Conservation (phyloP, 2,888 invertebrate species). For the Agrochola lota region DNA sequence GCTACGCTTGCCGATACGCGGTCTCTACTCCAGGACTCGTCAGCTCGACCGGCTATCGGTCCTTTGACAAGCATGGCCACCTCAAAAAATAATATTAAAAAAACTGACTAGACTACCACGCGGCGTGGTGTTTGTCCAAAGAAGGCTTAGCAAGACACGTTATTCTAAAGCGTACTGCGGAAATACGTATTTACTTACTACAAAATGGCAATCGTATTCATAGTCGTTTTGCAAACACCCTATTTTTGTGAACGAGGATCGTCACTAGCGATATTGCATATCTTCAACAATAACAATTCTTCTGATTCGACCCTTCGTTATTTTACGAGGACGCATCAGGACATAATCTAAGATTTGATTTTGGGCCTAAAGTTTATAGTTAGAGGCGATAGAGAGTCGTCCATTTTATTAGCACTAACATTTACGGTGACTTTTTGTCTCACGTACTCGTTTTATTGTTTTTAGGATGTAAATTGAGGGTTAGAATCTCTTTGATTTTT, state of each 20-base stretch:
- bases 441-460: conserved; percentile 56
- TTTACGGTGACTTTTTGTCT: conserved; percentile 46
- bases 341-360: conserved; percentile 74
- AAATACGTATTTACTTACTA: conserved; percentile 31
- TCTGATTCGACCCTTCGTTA: conserved; percentile 76
- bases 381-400: conserved; percentile 51
- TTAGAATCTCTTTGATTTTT: conserved; percentile 44
- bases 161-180: neutral
- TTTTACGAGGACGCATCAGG: conserved; percentile 76
- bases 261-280: conserved; percentile 79
- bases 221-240: conserved; percentile 72
- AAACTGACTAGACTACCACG: too few relatives aligned
- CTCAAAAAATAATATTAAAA: too few relatives aligned
- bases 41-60: too few relatives aligned
- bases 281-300: conserved; percentile 79
- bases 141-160: too few relatives aligned
- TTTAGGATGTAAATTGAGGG: conserved; percentile 52
- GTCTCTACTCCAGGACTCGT: too few relatives aligned
- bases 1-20: too few relatives aligned
- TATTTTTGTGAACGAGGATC: conserved; percentile 74
- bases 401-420: conserved; percentile 57
- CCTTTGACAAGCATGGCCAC: too few relatives aligned
- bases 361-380: conserved; percentile 62
- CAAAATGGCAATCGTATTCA: conserved; percentile 60
- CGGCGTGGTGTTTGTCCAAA: too few relatives aligned